A percentile compares a stretch with the other conserved stretches of the same genome.
Evolutionary conservation across 2,797 vertebrate genomes (phyloP).

Genomic region (Pseudochirops cupreus): DNA sequence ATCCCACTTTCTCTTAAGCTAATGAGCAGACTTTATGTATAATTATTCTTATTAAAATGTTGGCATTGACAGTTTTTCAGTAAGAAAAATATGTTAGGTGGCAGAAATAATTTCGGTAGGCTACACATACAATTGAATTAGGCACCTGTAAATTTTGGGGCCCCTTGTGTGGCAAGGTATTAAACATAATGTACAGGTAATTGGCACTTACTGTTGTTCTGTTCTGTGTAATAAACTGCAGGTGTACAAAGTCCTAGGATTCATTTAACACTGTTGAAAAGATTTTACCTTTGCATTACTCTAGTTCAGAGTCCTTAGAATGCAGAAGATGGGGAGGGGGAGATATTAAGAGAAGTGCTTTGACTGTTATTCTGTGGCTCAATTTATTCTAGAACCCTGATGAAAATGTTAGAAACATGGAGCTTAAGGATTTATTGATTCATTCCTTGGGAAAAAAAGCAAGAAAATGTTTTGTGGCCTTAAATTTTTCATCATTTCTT

Average conservation of each 20-base stretch:
- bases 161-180: neutral
- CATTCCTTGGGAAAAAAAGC: conserved; percentile 53
- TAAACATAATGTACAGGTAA: conserved; percentile 31
- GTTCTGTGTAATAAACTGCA: neutral
- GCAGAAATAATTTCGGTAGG: neutral
- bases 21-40: neutral
- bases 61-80: neutral
- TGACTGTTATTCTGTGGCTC: conserved; percentile 22
- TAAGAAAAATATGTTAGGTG: conserved; percentile 20
- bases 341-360: neutral
- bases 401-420: conserved; percentile 50
- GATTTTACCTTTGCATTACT: conserved; percentile 38
- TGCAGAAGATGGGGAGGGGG: neutral
- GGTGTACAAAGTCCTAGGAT: neutral
- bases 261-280: conserved; percentile 32
- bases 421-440: conserved; percentile 38
- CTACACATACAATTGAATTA: neutral
- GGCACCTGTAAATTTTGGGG: neutral
- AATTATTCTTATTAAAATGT: conserved; percentile 39
- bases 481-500: conserved; percentile 34
- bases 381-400: conserved; percentile 46
- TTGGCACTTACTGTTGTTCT: neutral
- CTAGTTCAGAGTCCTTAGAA: conserved; percentile 38
- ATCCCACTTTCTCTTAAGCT: conserved; percentile 17
- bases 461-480: conserved; percentile 39